phyloP scores from a whole-genome alignment of 2,888 invertebrate species.

The Rotaria socialis region DNA sequence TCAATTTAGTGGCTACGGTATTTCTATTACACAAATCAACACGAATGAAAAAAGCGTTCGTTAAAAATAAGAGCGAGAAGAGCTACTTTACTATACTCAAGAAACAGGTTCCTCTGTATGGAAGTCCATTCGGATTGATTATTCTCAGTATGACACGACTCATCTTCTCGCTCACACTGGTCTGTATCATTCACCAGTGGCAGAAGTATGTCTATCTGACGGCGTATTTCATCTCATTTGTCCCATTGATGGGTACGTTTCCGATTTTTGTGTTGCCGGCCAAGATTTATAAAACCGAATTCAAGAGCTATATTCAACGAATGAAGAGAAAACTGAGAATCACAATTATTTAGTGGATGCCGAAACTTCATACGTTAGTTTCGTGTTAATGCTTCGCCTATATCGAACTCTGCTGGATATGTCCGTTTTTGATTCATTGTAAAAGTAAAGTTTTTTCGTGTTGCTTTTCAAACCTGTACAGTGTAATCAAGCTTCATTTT shows the following conservation, averaged over 20 bases:
- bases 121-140: background rate
- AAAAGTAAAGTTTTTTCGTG: too few relatives aligned
- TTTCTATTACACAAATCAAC: conserved; percentile 1
- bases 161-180: background rate
- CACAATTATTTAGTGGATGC: too few relatives aligned
- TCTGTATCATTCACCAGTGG: background rate
- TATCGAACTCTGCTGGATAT: too few relatives aligned
- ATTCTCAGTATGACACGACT: background rate
- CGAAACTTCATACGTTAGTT: too few relatives aligned
- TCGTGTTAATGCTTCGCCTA: too few relatives aligned
- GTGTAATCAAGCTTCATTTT: too few relatives aligned
- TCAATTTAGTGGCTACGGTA: background rate
- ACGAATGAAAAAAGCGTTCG: background rate
- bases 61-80: background rate
- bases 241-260: background rate
- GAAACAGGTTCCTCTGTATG: background rate
- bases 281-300: background rate
- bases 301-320: background rate
- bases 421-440: too few relatives aligned
- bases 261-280: background rate
- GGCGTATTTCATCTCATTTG: background rate
- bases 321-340: background rate
- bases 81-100: background rate
- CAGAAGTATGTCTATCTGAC: background rate
- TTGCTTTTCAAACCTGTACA: too few relatives aligned